Evolutionary conservation across 2,888 invertebrate species (phyloP).

Genomic region (Drosophila gaucha): DNA sequence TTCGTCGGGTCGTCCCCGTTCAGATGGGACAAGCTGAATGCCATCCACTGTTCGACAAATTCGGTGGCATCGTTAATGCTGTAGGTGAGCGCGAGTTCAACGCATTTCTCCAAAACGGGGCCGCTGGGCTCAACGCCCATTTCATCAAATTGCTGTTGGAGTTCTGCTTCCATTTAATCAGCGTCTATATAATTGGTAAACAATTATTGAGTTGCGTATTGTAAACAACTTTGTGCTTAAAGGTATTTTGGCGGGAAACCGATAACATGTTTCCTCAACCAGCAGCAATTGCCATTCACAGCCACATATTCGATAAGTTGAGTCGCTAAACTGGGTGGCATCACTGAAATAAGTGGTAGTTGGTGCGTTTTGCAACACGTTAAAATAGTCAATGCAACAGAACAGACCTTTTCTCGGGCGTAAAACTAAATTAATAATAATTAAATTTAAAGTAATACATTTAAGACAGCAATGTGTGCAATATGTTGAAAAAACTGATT

Average conservation of each 20-base stretch:
- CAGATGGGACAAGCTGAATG: conserved; percentile 89
- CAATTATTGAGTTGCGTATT: background rate
- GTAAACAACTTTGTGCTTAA: background rate
- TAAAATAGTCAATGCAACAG: conserved; percentile 56
- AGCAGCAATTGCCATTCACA: conserved; percentile 19
- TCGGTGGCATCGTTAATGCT: conserved; percentile 88
- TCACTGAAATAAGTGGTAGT: background rate
- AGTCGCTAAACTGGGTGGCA: background rate
- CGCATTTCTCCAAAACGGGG: conserved; percentile 87
- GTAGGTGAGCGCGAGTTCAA: conserved; percentile 88
- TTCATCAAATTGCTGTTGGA: conserved; percentile 87
- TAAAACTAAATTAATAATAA: conserved; percentile 66
- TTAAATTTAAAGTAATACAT: conserved; percentile 60
- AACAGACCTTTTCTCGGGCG: conserved; percentile 52
- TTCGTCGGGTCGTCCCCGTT: conserved; percentile 87
- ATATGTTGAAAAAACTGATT: conserved; percentile 52
- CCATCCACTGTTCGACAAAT: conserved; percentile 92
- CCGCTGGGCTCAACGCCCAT: conserved; percentile 87
- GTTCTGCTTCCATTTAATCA: conserved; percentile 77
- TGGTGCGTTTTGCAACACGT: conserved; percentile 35
- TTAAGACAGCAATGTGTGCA: conserved; percentile 21
- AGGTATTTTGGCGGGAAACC: conserved; percentile 49
- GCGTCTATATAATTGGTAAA: background rate
- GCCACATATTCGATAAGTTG: background rate
- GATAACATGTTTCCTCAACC: conserved; percentile 20